Conservation (phyloP, 2,888 invertebrate genomes). For the Hypomecis atomaria region DNA sequence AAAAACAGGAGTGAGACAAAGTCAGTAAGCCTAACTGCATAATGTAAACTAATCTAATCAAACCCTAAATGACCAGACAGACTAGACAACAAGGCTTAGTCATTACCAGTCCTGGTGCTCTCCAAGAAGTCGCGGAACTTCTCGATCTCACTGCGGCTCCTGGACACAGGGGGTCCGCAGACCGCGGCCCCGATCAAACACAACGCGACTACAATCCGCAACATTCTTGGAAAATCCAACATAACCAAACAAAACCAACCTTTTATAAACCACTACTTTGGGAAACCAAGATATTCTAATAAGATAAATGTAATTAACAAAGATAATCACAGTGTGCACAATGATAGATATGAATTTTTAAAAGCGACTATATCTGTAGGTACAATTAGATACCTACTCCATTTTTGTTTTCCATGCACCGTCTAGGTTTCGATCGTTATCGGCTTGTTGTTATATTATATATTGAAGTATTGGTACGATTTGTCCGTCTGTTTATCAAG, state of each 20-base stretch:
- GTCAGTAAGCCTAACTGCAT: no score
- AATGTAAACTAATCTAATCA: no score
- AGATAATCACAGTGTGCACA: constrained; percentile 11
- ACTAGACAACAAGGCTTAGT: no score
- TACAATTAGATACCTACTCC: background rate
- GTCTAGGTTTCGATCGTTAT: background rate
- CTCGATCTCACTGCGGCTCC: constrained; percentile 55
- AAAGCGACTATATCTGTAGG: background rate
- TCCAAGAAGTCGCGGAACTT: constrained; percentile 56
- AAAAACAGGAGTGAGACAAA: no score
- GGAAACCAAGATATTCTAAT: background rate
- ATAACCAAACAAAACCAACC: background rate
- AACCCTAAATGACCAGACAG: no score
- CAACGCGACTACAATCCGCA: constrained; percentile 42
- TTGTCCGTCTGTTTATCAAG: constrained; percentile 8
- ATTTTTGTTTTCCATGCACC: background rate
- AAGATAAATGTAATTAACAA: constrained; percentile 20
- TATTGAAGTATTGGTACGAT: constrained; percentile 3
- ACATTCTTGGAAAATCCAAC: constrained; percentile 43
- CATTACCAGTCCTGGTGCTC: constrained; percentile 51
- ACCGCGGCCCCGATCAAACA: constrained; percentile 48
- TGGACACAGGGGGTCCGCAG: constrained; percentile 51
- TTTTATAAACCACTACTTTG: constrained; percentile 17
- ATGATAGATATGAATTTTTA: constrained; percentile 10
- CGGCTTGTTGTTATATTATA: background rate